A percentile compares a stretch with the other conserved stretches of the same genome.
These are phyloP conservation scores for Mongoloraphidia duomilia DNA, from an alignment of 2,888 invertebrate genomes.

Conservation along the genomic window DNA sequence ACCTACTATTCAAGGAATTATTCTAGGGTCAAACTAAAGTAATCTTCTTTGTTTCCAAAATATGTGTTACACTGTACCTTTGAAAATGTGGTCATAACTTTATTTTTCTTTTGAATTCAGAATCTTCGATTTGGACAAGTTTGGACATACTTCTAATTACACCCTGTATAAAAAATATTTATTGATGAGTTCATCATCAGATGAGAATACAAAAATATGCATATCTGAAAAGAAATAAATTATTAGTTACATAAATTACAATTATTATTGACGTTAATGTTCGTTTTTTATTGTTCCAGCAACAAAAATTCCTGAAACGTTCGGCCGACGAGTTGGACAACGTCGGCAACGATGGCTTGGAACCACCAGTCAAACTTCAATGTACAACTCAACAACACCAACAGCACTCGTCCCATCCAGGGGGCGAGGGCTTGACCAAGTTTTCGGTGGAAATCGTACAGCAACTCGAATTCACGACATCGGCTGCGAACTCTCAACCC, in stretches of 20 bases:
- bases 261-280: not conserved
- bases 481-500: constrained; percentile 72
- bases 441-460: constrained; percentile 89
- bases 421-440: constrained; percentile 42
- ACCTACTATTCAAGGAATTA: no score
- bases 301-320: constrained; percentile 72
- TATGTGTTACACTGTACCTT: no score
- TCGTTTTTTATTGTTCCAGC: constrained; percentile 36
- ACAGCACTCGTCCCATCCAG: constrained; percentile 29
- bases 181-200: no score
- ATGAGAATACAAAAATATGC: no score
- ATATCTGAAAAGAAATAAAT: no score
- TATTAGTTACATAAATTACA: not conserved
- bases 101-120: no score
- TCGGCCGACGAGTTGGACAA: constrained; percentile 52
- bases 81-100: no score
- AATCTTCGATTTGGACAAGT: no score
- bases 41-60: no score
- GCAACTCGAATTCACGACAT: constrained; percentile 78
- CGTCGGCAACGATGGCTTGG: constrained; percentile 36
- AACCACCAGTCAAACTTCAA: constrained; percentile 64
- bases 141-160: no score
- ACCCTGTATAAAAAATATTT: no score
- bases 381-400: constrained; percentile 39
- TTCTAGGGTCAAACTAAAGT: no score